A percentile compares a stretch with the other conserved stretches of the same genome.
Evolutionary conservation across 2,797 vertebrate species (phyloP).

Genomic region (Ptychadena robeensis): DNA sequence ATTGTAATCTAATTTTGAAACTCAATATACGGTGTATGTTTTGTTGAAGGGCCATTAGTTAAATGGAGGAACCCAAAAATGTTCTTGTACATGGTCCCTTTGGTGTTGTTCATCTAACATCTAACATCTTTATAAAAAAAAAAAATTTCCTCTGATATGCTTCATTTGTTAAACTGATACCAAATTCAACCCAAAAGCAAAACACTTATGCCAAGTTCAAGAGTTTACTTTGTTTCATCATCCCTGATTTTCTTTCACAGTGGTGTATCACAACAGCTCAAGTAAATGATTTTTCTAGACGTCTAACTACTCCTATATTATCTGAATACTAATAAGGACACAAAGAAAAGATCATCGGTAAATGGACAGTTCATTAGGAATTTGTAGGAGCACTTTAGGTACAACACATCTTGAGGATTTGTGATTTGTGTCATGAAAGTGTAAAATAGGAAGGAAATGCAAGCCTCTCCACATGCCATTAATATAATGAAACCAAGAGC

Average conservation of each 20-base stretch:
- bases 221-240: neutral
- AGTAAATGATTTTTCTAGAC: neutral
- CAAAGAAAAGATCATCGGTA: neutral
- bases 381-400: slow-evolving; percentile 11
- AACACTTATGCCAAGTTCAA: neutral
- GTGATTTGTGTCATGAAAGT: slow-evolving; percentile 24
- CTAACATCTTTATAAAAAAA: neutral
- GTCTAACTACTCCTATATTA: neutral
- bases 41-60: no score
- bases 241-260: neutral
- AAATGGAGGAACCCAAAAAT: no score
- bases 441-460: slow-evolving; percentile 20
- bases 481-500: slow-evolving; percentile 45
- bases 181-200: neutral
- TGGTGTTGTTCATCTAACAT: neutral
- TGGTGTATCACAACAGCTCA: neutral
- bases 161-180: neutral
- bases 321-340: neutral
- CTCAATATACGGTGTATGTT: no score
- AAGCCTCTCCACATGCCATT: slow-evolving; percentile 7
- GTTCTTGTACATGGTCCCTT: no score
- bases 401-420: slow-evolving; percentile 37
- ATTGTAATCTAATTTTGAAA: no score
- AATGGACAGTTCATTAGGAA: slow-evolving; percentile 15
- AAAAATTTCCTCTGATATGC: neutral